phyloP scores from a whole-genome alignment of 2,797 vertebrate species.

The Champsocephalus esox region DNA sequence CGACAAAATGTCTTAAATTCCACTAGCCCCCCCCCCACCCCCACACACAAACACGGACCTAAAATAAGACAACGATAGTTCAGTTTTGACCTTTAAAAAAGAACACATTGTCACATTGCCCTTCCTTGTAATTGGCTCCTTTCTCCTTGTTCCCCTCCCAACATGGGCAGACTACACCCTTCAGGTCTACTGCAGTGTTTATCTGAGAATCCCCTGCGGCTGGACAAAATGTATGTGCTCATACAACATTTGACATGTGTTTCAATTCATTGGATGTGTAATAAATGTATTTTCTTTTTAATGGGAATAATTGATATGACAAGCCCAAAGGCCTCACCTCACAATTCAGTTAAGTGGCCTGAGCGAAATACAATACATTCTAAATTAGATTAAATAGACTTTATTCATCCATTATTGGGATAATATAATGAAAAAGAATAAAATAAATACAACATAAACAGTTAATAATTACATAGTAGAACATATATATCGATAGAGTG shows the following conservation, averaged over 20 bases:
- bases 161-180: not conserved
- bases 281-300: slow-evolving; percentile 14
- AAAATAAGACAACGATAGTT: slow-evolving; percentile 18
- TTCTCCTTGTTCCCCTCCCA: no score
- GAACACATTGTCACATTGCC: slow-evolving; percentile 12
- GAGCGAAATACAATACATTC: not conserved
- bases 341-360: slow-evolving; percentile 10
- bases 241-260: slow-evolving; percentile 15
- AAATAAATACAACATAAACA: no score
- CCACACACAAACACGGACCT: slow-evolving; percentile 8
- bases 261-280: not conserved
- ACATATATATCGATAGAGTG: no score
- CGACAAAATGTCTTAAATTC: not conserved
- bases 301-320: slow-evolving; percentile 11
- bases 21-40: not conserved
- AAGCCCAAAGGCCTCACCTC: not conserved
- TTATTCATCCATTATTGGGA: no score
- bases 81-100: slow-evolving; percentile 34
- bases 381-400: no score
- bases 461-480: no score
- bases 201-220: not conserved
- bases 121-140: not conserved
- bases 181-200: not conserved
- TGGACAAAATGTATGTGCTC: not conserved
- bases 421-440: no score